These are phyloP conservation scores for Melanotus villosus DNA, from an alignment of 2,888 invertebrate genomes.

Conservation along the genomic window DNA sequence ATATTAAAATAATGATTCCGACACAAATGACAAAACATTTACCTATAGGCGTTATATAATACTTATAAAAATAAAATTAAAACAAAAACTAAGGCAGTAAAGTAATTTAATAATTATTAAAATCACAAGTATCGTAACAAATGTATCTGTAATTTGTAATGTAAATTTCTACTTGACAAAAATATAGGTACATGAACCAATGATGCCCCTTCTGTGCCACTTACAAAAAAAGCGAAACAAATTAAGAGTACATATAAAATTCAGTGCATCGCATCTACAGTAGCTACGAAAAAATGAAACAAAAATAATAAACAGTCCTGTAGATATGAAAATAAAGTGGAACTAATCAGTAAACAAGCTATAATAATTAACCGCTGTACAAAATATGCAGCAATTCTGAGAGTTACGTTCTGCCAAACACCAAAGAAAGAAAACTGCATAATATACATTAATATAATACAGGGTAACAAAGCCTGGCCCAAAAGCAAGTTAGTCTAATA, in stretches of 20 bases:
- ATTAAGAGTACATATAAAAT: background rate
- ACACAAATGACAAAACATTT: too few relatives aligned
- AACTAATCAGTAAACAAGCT: conserved; percentile 21
- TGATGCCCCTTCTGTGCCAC: conserved; percentile 5
- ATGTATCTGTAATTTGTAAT: too few relatives aligned
- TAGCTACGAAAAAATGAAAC: background rate
- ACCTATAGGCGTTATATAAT: too few relatives aligned
- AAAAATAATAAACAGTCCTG: conserved; percentile 7
- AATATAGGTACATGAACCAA: conserved; percentile 4
- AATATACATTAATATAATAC: conserved; percentile 37
- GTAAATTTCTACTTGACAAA: background rate
- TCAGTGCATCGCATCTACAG: background rate
- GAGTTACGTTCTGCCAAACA: conserved; percentile 39
- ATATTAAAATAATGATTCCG: too few relatives aligned
- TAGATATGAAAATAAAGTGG: background rate
- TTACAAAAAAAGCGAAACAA: conserved; percentile 28
- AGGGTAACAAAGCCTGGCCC: conserved; percentile 43
- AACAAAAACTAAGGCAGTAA: background rate
- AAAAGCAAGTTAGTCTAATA: conserved; percentile 52
- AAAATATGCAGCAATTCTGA: conserved; percentile 20
- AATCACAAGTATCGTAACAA: background rate
- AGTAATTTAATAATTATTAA: conserved; percentile 2
- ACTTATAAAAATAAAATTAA: background rate
- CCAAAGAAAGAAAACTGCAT: conserved; percentile 40
- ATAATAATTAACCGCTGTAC: conserved; percentile 9